These are phyloP conservation scores for Dendrocopos noguchii DNA, from an alignment of 2,113 vertebrate genomes.

Conservation along the genomic window DNA sequence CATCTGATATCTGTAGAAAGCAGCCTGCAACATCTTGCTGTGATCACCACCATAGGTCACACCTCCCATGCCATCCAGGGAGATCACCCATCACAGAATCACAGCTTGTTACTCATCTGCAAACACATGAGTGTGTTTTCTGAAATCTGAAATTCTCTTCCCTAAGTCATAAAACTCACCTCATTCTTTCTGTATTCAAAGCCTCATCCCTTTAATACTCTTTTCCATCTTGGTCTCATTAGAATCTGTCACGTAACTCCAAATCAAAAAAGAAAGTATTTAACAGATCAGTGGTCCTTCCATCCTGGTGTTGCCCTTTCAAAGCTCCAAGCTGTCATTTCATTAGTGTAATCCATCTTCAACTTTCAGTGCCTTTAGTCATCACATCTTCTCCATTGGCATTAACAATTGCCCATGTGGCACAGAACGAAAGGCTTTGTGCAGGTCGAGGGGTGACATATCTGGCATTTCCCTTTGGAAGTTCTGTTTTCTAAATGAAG, in stretches of 20 bases:
- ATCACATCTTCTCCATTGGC: neutral
- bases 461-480: neutral
- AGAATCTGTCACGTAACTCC: neutral
- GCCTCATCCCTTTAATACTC: neutral
- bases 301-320: neutral
- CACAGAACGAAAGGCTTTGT: neutral
- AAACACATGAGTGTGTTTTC: neutral
- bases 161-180: neutral
- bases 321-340: neutral
- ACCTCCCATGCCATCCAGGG: fast-evolving
- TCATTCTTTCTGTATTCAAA: neutral
- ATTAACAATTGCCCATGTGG: neutral
- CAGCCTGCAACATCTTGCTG: neutral
- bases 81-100: neutral
- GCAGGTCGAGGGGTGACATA: neutral
- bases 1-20: neutral
- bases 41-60: neutral
- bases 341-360: neutral
- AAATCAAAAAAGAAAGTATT: neutral
- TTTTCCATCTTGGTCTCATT: neutral
- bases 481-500: neutral
- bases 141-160: neutral
- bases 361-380: neutral
- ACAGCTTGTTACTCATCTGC: neutral
- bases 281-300: neutral